Evolutionary conservation across 1,140 invertebrate species (phyloP).

Genomic region (Camponotus pennsylvanicus): DNA sequence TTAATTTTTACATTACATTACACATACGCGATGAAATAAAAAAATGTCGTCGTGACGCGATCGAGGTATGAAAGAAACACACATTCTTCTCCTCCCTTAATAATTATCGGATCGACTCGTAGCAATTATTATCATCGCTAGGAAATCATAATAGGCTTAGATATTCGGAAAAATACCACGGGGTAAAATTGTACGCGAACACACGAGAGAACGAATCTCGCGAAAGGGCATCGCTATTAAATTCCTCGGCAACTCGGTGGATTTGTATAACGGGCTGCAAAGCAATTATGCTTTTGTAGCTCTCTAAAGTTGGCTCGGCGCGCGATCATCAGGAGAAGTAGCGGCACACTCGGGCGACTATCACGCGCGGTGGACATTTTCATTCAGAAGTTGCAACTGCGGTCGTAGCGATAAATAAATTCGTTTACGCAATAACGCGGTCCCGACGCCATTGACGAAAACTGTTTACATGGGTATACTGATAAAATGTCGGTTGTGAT

Average conservation of each 20-base stretch:
- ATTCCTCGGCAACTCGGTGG: conserved; percentile 52
- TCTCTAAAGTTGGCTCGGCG: conserved; percentile 54
- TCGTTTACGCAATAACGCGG: conserved; percentile 34
- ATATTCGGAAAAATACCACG: not conserved
- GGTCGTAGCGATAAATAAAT: conserved; percentile 51
- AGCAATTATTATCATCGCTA: not conserved
- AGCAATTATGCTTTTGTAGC: conserved; percentile 68
- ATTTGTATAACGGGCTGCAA: conserved; percentile 59
- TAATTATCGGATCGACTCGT: not conserved
- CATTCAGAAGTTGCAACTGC: conserved; percentile 52
- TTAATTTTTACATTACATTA: not conserved
- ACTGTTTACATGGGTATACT: conserved; percentile 44
- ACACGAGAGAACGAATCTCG: conserved; percentile 26
- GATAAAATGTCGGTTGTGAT: conserved; percentile 21
- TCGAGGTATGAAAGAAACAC: not conserved
- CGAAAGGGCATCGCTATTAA: conserved; percentile 56
- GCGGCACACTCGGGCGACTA: conserved; percentile 29
- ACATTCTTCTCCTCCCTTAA: not conserved
- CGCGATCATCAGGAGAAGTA: conserved; percentile 55
- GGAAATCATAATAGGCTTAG: conserved; percentile 10
- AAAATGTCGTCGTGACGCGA: conserved; percentile 8
- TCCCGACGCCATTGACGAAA: conserved; percentile 35
- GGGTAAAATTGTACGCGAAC: not conserved
- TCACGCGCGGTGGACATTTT: conserved; percentile 30
- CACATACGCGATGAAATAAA: not conserved